A percentile compares a stretch with the other conserved stretches of the same genome.
phyloP scores from a whole-genome alignment of 2,797 vertebrate species.

The Decapterus maruadsi region DNA sequence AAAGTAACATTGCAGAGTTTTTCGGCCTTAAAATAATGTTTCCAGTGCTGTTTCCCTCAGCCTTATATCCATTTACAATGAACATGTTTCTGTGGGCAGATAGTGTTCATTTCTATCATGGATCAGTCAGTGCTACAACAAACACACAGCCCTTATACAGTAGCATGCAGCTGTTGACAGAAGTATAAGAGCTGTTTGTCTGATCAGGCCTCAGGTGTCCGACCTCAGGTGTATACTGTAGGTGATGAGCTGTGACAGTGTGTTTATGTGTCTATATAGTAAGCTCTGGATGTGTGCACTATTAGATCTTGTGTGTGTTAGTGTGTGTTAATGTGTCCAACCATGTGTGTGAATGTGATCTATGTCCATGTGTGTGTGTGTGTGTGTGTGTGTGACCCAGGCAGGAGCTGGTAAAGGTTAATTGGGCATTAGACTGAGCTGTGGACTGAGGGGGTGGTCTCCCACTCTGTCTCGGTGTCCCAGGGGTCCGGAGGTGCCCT shows the following conservation, averaged over 20 bases:
- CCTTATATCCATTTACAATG: background rate
- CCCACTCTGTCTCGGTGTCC: slow-evolving; percentile 65
- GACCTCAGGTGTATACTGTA: slow-evolving; percentile 37
- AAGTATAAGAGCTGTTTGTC: slow-evolving; percentile 6
- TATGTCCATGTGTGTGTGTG: slow-evolving; percentile 39
- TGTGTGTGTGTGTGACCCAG: slow-evolving; percentile 53
- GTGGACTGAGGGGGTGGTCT: slow-evolving; percentile 73
- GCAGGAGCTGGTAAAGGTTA: slow-evolving; percentile 84
- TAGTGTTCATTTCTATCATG: background rate
- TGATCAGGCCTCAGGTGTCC: slow-evolving; percentile 58
- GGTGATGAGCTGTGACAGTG: slow-evolving; percentile 52
- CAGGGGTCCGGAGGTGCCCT: slow-evolving; percentile 81
- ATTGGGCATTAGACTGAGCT: slow-evolving; percentile 86
- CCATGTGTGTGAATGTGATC: slow-evolving; percentile 37
- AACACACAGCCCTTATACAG: slow-evolving; percentile 4
- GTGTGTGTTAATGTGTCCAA: slow-evolving; percentile 20
- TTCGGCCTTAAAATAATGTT: no score
- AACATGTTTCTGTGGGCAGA: background rate
- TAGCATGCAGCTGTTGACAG: slow-evolving; percentile 21
- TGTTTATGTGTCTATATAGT: slow-evolving; percentile 5
- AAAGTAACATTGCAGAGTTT: no score
- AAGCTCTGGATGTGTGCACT: slow-evolving; percentile 28
- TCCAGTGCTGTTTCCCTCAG: background rate
- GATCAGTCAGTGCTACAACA: slow-evolving; percentile 4
- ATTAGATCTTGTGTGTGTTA: slow-evolving; percentile 14